These are phyloP conservation scores for Poecilia gillii DNA, from an alignment of 2,797 vertebrate genomes.

Conservation along the genomic window DNA sequence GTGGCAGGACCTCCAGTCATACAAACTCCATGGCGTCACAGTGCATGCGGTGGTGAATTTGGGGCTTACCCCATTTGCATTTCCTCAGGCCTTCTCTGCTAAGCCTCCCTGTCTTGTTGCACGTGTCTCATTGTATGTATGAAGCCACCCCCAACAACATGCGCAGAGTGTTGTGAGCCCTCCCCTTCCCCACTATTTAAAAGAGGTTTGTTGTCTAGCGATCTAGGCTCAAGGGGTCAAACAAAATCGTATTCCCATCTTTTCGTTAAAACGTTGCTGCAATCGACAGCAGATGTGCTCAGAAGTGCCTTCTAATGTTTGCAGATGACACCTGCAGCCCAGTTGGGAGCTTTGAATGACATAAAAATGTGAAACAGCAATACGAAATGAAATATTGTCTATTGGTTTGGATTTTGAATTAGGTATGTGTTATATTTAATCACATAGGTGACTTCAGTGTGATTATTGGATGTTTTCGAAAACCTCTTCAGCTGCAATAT, in stretches of 20 bases:
- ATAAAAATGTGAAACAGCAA: constrained; percentile 2
- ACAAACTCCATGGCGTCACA: constrained; percentile 19
- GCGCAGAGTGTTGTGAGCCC: constrained; percentile 24
- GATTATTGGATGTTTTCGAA: not conserved
- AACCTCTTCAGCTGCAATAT: not conserved
- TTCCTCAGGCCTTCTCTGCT: constrained; percentile 43
- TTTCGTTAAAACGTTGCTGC: constrained; percentile 40
- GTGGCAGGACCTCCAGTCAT: constrained; percentile 1
- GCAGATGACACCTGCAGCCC: constrained; percentile 52
- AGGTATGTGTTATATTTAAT: not conserved
- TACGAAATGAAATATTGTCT: not conserved
- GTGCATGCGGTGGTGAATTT: constrained; percentile 23
- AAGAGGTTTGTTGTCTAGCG: constrained; percentile 60
- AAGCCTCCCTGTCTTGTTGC: constrained; percentile 42
- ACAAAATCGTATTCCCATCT: constrained; percentile 49
- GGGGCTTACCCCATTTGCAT: constrained; percentile 48
- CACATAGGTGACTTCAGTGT: not conserved
- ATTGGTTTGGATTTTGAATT: not conserved
- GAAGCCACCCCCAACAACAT: constrained; percentile 19
- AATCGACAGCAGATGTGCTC: constrained; percentile 40
- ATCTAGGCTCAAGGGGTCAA: constrained; percentile 62
- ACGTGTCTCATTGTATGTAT: constrained; percentile 51
- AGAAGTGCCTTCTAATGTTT: constrained; percentile 65
- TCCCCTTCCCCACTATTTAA: constrained; percentile 24
- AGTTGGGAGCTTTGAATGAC: constrained; percentile 62